Evolutionary conservation across 1,140 invertebrate genomes (phyloP).

Genomic region (Melitaea cinxia): DNA sequence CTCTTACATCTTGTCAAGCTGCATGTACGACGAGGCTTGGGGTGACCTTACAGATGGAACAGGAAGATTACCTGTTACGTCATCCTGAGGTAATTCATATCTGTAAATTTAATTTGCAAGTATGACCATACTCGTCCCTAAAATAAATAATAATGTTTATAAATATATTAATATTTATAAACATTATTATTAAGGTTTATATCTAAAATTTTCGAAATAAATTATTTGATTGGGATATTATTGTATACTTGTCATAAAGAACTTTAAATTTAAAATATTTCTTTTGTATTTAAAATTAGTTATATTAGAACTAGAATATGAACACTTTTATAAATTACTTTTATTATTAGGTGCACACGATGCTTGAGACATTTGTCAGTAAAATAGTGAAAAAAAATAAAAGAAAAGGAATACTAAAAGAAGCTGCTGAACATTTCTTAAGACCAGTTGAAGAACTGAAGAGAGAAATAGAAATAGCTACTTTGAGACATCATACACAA

Average conservation of each 20-base stretch:
- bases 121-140: too few relatives aligned
- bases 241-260: too few relatives aligned
- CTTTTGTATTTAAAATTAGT: background rate
- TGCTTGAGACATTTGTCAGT: conserved; percentile 52
- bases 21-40: conserved; percentile 51
- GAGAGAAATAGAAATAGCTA: conserved; percentile 45
- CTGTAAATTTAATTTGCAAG: conserved; percentile 5
- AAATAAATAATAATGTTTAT: too few relatives aligned
- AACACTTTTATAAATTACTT: background rate
- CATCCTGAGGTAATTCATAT: conserved; percentile 53
- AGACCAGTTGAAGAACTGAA: conserved; percentile 48
- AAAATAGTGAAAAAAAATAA: conserved; percentile 49
- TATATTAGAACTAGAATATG: too few relatives aligned
- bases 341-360: conserved; percentile 49
- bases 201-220: too few relatives aligned
- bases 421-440: conserved; percentile 56
- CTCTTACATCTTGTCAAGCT: conserved; percentile 49
- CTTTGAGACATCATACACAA: background rate
- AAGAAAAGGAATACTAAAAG: conserved; percentile 52
- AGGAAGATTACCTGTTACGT: conserved; percentile 56
- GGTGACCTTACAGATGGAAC: conserved; percentile 56
- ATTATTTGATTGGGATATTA: too few relatives aligned
- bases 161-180: too few relatives aligned
- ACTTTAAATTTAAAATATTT: too few relatives aligned
- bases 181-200: too few relatives aligned